phyloP scores from a whole-genome alignment of 2,113 vertebrate species.

The Lampris megalopsis region DNA sequence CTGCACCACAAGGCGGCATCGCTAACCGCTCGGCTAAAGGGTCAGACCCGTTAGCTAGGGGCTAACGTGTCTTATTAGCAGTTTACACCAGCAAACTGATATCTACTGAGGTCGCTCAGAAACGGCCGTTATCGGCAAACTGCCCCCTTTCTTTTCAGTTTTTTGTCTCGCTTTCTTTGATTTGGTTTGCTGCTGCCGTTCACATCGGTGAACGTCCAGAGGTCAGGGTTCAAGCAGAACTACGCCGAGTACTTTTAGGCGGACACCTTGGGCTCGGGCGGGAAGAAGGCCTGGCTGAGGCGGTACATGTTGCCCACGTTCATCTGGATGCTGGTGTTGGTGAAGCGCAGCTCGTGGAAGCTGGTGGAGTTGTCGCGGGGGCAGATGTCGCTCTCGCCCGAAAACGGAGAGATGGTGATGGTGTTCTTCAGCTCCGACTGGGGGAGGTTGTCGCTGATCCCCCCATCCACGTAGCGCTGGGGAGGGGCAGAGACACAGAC shows the following conservation, averaged over 20 bases:
- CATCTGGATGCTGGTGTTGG: slow-evolving; percentile 87
- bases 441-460: slow-evolving; percentile 87
- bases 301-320: slow-evolving; percentile 88
- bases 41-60: too few species aligned
- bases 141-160: too few species aligned
- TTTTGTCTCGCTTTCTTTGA: too few species aligned
- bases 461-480: slow-evolving; percentile 93
- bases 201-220: too few species aligned
- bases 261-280: slow-evolving; percentile 87
- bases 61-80: too few species aligned
- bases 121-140: too few species aligned
- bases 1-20: too few species aligned
- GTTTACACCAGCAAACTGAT: too few species aligned
- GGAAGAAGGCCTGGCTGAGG: slow-evolving; percentile 83
- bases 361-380: slow-evolving; percentile 87
- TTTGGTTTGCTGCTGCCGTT: too few species aligned
- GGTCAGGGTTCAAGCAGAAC: too few species aligned
- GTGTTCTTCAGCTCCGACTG: slow-evolving; percentile 86
- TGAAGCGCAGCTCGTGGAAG: slow-evolving; percentile 86
- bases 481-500: background rate
- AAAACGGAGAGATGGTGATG: slow-evolving; percentile 92
- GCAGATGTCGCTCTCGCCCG: slow-evolving; percentile 93
- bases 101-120: too few species aligned
- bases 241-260: background rate
- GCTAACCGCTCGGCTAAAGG: too few species aligned